Percentiles rank a stretch among this genome's conserved stretches.
These are phyloP conservation scores for Orthosia gothica DNA, from an alignment of 2,888 invertebrate genomes.

Conservation along the genomic window DNA sequence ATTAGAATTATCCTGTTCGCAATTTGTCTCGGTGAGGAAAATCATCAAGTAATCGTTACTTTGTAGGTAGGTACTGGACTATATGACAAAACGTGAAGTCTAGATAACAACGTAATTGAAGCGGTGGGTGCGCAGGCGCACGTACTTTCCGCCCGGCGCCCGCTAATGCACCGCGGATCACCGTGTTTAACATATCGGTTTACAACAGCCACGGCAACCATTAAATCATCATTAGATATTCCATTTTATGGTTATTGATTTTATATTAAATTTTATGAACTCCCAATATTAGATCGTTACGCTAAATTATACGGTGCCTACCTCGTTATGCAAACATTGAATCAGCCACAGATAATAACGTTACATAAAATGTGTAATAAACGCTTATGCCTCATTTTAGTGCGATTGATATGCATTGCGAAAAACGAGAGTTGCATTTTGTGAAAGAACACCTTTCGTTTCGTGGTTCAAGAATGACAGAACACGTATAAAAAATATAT, in stretches of 20 bases:
- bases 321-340: slow-evolving; percentile 65
- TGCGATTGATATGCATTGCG: slow-evolving; percentile 57
- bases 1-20: slow-evolving; percentile 50
- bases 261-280: slow-evolving; percentile 69
- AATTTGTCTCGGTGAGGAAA: slow-evolving; percentile 55
- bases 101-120: slow-evolving; percentile 67
- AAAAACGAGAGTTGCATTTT: slow-evolving; percentile 55
- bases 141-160: slow-evolving; percentile 46
- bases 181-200: slow-evolving; percentile 74
- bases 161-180: slow-evolving; percentile 59
- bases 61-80: slow-evolving; percentile 31
- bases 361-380: slow-evolving; percentile 61
- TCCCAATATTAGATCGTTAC: slow-evolving; percentile 52
- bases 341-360: slow-evolving; percentile 58
- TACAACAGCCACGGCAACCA: slow-evolving; percentile 72
- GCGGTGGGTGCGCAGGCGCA: slow-evolving; percentile 46
- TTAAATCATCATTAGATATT: slow-evolving; percentile 77
- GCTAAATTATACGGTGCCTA: slow-evolving; percentile 59
- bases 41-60: slow-evolving; percentile 51
- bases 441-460: slow-evolving; percentile 60
- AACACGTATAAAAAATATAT: slow-evolving; percentile 59
- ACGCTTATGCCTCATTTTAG: slow-evolving; percentile 50
- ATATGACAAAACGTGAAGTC: slow-evolving; percentile 58
- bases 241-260: slow-evolving; percentile 72
- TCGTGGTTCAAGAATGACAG: slow-evolving; percentile 53